Percentiles rank a stretch among this genome's conserved stretches.
Conservation (phyloP, 1,140 invertebrate genomes). For the Tetragonula clypearis region DNA sequence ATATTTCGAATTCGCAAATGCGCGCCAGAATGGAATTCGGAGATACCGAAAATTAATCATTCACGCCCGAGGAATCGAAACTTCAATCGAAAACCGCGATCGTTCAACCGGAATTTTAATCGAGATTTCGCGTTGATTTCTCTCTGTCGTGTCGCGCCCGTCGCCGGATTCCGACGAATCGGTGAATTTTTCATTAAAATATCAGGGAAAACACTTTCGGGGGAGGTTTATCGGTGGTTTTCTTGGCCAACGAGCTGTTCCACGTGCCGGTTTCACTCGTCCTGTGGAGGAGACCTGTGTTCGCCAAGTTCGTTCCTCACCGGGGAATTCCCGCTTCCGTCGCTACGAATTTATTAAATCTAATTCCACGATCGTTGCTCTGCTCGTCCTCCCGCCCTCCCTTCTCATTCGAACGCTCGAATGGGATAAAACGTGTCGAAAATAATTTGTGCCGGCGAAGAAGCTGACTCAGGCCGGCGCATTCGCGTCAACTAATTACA, state of each 20-base stretch:
- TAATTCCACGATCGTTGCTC: not conserved
- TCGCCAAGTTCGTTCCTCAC: not conserved
- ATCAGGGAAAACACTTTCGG: not conserved
- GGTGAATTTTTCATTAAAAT: conserved; percentile 46
- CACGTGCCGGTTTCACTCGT: not conserved
- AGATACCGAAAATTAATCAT: too few relatives aligned
- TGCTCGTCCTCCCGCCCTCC: not conserved
- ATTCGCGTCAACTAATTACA: conserved; percentile 15
- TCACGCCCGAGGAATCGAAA: too few relatives aligned
- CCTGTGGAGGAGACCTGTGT: not conserved
- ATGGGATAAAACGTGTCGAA: not conserved
- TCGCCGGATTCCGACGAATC: not conserved
- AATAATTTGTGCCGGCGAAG: not conserved
- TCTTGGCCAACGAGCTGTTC: not conserved
- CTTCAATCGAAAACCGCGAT: not conserved
- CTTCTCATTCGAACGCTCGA: not conserved
- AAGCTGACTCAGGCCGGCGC: not conserved
- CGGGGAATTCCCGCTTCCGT: not conserved
- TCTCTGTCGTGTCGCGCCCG: too few relatives aligned
- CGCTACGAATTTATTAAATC: conserved; percentile 22
- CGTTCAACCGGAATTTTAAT: not conserved
- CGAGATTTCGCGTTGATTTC: not conserved
- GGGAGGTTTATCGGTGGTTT: conserved; percentile 7
- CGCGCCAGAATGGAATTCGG: too few relatives aligned
- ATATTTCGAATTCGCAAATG: too few relatives aligned